A percentile compares a stretch with the other conserved stretches of the same genome.
These are phyloP conservation scores for Drosophila pruinosa DNA, from an alignment of 1,140 invertebrate species.

Conservation along the genomic window DNA sequence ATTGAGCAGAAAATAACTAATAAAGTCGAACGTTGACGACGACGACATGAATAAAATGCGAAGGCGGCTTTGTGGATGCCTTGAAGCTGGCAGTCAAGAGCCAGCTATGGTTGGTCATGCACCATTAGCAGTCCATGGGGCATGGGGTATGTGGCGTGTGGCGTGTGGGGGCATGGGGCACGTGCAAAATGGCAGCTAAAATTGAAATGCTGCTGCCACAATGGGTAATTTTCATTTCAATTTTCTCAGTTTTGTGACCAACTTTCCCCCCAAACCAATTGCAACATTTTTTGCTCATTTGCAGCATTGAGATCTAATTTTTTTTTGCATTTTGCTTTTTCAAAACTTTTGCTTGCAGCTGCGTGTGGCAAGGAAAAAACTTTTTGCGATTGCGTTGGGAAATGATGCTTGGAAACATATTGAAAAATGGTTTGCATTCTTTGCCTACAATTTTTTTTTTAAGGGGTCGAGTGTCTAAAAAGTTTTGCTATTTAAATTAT, in stretches of 20 bases:
- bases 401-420: slow-evolving; percentile 75
- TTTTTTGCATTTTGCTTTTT: background rate
- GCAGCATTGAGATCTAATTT: slow-evolving; percentile 53
- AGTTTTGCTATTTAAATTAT: slow-evolving; percentile 30
- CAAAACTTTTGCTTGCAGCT: slow-evolving; percentile 65
- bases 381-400: slow-evolving; percentile 45
- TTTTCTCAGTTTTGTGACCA: slow-evolving; percentile 71
- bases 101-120: slow-evolving; percentile 32
- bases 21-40: slow-evolving; percentile 74
- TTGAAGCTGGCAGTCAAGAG: slow-evolving; percentile 15
- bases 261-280: slow-evolving; percentile 1
- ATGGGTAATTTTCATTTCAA: slow-evolving; percentile 83
- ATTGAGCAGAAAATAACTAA: slow-evolving; percentile 82
- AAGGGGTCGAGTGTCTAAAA: slow-evolving; percentile 14
- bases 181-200: slow-evolving; percentile 73
- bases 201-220: slow-evolving; percentile 78
- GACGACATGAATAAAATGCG: slow-evolving; percentile 70
- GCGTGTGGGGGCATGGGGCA: slow-evolving; percentile 63
- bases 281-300: slow-evolving; percentile 72
- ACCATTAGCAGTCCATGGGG: slow-evolving; percentile 32
- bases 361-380: slow-evolving; percentile 58
- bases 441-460: slow-evolving; percentile 15
- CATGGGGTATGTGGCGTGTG: slow-evolving; percentile 57
- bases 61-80: slow-evolving; percentile 9
- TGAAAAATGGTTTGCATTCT: slow-evolving; percentile 67